Evolutionary conservation across 2,797 vertebrate genomes (phyloP), one percentile per base, ranked within the genome.

Genomic region (Enteromius unitaeniatus): DNA sequence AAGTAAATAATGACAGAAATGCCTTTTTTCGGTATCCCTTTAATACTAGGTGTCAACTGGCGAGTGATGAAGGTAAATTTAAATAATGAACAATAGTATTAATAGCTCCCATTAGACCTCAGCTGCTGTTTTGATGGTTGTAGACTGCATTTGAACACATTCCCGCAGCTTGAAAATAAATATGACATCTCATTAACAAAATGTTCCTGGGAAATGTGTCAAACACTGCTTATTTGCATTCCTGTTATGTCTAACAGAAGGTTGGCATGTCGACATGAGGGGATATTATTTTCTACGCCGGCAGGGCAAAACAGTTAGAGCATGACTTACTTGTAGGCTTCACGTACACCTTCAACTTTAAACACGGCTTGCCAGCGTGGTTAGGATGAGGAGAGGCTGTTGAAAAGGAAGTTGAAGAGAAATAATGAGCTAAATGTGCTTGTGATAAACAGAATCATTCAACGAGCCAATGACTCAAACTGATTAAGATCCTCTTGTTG

Each of bases 331-430:
- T 93, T 92, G 95, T 93, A 91, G 95, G 95, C 93, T 94, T 95
- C 86, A 95, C 95, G 83, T 95, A 95, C 90, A 95, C 95, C 92
- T 95, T 95, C 91, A 95, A 91, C 92, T 95, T 95, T 92, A 95
- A 92, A 94, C 95, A 95, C 62, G 94, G 92, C 88, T 93, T 93
- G 74, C 95, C 95, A 91, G 94, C 94, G 55, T 95, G 95, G 91
- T 95, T 95, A n/a, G 95, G 93, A 85, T 95, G 95, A 91, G 95
- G 95, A 91, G 95, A 95, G 26, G 95, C 95, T 95, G 77, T 81
- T 84, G 67, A 86, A 87, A 87, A 86, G 82, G 76, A 87, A 79
- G 49, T 49, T 53, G 88, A 77, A 83, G 87, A 88, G 87, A 81
- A 37, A 74, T 72, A 64, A 83, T 77, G 68, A 78, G 65, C 65